These are phyloP conservation scores for Cynopterus brachyotis DNA, from an alignment of 2,113 vertebrate species.

Conservation along the genomic window DNA sequence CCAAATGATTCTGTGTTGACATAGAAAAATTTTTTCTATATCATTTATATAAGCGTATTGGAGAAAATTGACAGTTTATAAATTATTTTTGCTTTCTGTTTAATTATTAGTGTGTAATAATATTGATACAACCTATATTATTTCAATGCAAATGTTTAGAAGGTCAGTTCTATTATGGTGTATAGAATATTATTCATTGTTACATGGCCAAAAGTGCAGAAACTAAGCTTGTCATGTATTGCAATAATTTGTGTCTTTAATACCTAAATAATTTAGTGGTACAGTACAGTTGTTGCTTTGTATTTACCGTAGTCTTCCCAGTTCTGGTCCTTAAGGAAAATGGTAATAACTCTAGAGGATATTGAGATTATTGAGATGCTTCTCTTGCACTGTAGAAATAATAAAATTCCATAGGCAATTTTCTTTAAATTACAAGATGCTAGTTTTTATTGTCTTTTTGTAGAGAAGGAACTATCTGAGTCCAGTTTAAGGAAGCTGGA, in stretches of 20 bases:
- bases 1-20: not conserved
- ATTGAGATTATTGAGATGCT: not conserved
- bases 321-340: not conserved
- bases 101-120: not conserved
- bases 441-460: not conserved
- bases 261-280: not conserved
- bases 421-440: not conserved
- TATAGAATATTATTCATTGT: not conserved
- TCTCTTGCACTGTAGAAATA: not conserved
- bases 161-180: not conserved
- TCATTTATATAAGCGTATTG: not conserved
- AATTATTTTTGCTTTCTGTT: not conserved
- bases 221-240: not conserved
- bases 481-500: not conserved
- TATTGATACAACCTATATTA: not conserved
- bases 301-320: not conserved
- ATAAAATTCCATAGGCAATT: not conserved
- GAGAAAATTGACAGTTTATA: not conserved
- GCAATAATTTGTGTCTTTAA: not conserved
- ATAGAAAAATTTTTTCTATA: not conserved
- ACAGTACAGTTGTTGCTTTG: not conserved
- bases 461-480: not conserved
- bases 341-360: not conserved
- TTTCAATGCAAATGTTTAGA: not conserved
- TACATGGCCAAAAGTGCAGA: not conserved